Evolutionary conservation across 2,113 vertebrate species (phyloP), one percentile per base, ranked within the genome.

Genomic region (Oostethus manadensis): DNA sequence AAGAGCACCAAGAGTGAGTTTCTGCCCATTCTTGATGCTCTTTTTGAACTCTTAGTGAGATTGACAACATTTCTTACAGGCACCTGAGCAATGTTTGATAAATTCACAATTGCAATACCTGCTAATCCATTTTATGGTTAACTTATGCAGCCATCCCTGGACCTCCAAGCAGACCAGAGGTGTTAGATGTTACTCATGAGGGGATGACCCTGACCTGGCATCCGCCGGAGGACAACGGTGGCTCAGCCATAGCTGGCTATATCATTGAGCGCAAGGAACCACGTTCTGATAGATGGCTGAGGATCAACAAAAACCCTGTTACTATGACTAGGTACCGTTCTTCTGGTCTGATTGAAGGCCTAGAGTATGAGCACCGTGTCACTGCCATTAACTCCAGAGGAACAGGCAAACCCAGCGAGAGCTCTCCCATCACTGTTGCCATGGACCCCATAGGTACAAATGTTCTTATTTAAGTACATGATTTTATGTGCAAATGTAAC

Each of bases 271-370:
- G 95, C 59, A 99, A 97, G 80, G 96, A 99, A 86, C 85, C 93
- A 45, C 87, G 85, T 84, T 93, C 96, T 61, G 94, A 99, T 35
- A 90, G 96, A 66, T 99, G 97, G 97, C 62, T 99, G 71, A 92
- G 89, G 68, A 92, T 92, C 56, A 98, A 93, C 76, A 99, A 98
- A 90, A 92, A 98, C 49, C 89, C 93, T 33, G 92, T 98, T 47
- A 99, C 97, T 1, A 98, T 99, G 97, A 98, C 95, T 54, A 90
- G 96, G 58, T 99, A 96, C 51, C 93, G 97, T 42, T 95, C 97
- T 47, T 96, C 94, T 43, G 96, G 94, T 40, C 88, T 99, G 77
- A 91, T 94, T 16, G 97, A 99, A 87, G 92, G 94, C 72, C 84
- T 94, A 64, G 97, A 99, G 83, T 99, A 99, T 63, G 97, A 99